phyloP scores from a whole-genome alignment of 2,888 invertebrate species.

The Uloborus plumipes region DNA sequence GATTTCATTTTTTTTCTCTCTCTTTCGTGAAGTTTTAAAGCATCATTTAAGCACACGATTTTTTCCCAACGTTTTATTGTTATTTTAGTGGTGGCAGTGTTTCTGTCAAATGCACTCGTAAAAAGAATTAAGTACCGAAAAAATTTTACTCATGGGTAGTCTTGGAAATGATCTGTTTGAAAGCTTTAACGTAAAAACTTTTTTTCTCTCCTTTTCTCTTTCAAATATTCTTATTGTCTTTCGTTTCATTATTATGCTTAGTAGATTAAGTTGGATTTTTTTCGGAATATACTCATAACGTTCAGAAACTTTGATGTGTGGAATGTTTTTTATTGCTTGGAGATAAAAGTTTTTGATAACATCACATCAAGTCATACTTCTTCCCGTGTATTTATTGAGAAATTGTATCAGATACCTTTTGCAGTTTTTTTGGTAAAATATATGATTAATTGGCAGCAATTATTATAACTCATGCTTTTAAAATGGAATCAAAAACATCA shows the following conservation, averaged over 20 bases:
- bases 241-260: slow-evolving; percentile 42
- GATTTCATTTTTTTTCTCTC: neutral
- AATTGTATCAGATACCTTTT: too few relatives aligned
- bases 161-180: slow-evolving; percentile 51
- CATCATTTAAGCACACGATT: slow-evolving; percentile 1
- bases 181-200: slow-evolving; percentile 28
- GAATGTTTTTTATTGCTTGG: too few relatives aligned
- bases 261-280: slow-evolving; percentile 8
- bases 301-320: too few relatives aligned
- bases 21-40: slow-evolving; percentile 16
- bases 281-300: neutral
- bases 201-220: slow-evolving; percentile 21
- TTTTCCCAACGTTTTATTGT: slow-evolving; percentile 15
- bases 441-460: too few relatives aligned
- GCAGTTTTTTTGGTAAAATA: too few relatives aligned
- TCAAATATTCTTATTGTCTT: neutral
- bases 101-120: slow-evolving; percentile 61
- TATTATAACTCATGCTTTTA: too few relatives aligned
- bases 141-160: slow-evolving; percentile 58
- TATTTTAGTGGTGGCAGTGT: slow-evolving; percentile 44
- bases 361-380: too few relatives aligned
- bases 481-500: too few relatives aligned
- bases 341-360: too few relatives aligned
- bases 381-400: too few relatives aligned
- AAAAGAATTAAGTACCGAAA: slow-evolving; percentile 61